A percentile compares a stretch with the other conserved stretches of the same genome.
These are phyloP conservation scores for Uropetala carovei DNA, from an alignment of 2,888 invertebrate species.

Conservation along the genomic window DNA sequence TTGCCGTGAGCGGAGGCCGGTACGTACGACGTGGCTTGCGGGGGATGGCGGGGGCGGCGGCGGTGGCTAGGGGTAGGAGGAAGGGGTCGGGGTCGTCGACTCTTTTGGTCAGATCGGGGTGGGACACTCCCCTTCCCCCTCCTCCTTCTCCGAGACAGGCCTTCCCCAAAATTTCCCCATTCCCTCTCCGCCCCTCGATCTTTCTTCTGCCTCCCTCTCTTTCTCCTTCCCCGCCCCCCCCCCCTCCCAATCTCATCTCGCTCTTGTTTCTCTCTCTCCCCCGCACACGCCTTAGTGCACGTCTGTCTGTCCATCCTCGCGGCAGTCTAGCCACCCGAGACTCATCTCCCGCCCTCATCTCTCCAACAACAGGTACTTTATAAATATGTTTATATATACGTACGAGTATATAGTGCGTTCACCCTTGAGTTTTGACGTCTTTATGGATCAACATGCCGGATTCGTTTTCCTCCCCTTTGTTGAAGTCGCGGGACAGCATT, in stretches of 20 bases:
- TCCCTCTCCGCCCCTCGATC: neutral
- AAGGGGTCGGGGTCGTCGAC: constrained; percentile 45
- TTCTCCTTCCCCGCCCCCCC: neutral
- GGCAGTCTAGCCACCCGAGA: neutral
- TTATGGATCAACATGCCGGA: neutral
- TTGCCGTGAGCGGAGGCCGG: neutral
- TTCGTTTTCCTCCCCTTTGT: neutral
- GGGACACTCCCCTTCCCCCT: neutral
- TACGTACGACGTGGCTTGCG: neutral
- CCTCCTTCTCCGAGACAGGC: neutral
- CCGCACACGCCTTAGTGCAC: neutral
- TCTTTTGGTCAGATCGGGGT: constrained; percentile 42
- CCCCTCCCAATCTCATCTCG: too few species aligned
- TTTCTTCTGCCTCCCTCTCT: neutral
- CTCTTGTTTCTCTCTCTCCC: constrained; percentile 1
- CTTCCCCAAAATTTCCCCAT: neutral
- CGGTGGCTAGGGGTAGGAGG: neutral
- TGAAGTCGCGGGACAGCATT: neutral
- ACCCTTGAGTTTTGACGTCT: neutral
- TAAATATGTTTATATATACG: too few species aligned
- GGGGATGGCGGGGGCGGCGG: constrained; percentile 14
- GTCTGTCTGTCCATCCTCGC: neutral
- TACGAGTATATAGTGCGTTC: neutral
- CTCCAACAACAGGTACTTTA: neutral
- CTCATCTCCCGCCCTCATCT: neutral